Percentiles rank a stretch among this genome's conserved stretches.
Conservation (phyloP, 2,797 vertebrate genomes). For the Lerista edwardsae region DNA sequence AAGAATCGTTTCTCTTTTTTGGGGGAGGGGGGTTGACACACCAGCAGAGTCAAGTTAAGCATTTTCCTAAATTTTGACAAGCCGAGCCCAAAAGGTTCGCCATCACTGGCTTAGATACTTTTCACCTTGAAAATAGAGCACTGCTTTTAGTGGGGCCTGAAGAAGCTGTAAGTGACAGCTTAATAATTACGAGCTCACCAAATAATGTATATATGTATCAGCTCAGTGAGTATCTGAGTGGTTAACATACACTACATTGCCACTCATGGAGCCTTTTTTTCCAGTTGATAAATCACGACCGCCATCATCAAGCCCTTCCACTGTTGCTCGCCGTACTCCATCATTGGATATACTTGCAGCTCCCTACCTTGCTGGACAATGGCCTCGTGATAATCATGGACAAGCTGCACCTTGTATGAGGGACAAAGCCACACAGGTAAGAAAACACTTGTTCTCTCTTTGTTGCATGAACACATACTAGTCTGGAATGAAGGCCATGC, state of each 20-base stretch:
- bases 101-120: no score
- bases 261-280: constrained; percentile 38
- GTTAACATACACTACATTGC: constrained; percentile 31
- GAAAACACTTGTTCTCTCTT: neutral
- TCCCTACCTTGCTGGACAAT: constrained; percentile 90
- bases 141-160: neutral
- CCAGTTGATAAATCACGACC: constrained; percentile 77
- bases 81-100: no score
- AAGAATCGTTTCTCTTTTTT: no score
- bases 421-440: constrained; percentile 97
- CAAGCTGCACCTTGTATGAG: constrained; percentile 92
- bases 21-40: no score
- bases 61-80: no score
- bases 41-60: no score
- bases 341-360: constrained; percentile 88
- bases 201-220: neutral
- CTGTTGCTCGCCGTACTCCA: constrained; percentile 86
- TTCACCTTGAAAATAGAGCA: no score
- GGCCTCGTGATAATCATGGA: constrained; percentile 92
- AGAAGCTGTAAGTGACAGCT: neutral
- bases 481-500: neutral
- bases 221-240: neutral
- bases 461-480: neutral
- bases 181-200: neutral
- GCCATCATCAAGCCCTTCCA: constrained; percentile 78